These are phyloP conservation scores for Aptenodytes patagonicus DNA, from an alignment of 2,113 vertebrate genomes.

Conservation along the genomic window DNA sequence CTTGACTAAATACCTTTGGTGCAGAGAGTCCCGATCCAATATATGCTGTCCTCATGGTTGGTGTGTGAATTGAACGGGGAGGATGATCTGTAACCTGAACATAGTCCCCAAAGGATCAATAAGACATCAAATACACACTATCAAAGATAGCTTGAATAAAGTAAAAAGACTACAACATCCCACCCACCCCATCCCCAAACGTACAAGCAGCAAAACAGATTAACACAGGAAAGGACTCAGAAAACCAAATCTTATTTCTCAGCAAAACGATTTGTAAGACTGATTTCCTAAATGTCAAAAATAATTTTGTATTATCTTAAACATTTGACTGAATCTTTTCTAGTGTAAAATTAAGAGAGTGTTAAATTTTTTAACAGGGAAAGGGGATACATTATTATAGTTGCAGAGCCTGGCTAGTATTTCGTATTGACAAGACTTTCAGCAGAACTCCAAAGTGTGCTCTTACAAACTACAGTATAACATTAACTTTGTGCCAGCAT, in stretches of 20 bases:
- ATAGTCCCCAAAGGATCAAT: not conserved
- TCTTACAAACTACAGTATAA: not conserved
- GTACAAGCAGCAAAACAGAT: not conserved
- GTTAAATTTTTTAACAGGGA: not conserved
- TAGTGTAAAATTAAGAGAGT: not conserved
- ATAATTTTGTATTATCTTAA: not conserved
- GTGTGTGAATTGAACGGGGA: slow-evolving; percentile 84
- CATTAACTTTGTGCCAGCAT: not conserved
- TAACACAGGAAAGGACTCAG: not conserved
- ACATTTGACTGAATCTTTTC: not conserved
- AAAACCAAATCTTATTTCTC: not conserved
- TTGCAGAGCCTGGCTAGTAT: not conserved
- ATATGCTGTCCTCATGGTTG: slow-evolving; percentile 87
- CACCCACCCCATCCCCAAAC: not conserved
- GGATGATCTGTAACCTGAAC: slow-evolving; percentile 85
- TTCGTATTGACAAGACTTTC: not conserved
- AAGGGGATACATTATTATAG: not conserved
- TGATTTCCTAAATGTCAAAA: not conserved
- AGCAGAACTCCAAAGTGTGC: not conserved
- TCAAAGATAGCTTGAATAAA: not conserved
- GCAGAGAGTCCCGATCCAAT: slow-evolving; percentile 84
- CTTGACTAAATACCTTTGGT: slow-evolving; percentile 79
- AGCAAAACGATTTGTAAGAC: not conserved
- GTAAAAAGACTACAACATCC: not conserved
- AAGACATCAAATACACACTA: slow-evolving; percentile 8